Evolutionary conservation across 2,797 vertebrate genomes (phyloP).

Genomic region (Dipus sagitta): DNA sequence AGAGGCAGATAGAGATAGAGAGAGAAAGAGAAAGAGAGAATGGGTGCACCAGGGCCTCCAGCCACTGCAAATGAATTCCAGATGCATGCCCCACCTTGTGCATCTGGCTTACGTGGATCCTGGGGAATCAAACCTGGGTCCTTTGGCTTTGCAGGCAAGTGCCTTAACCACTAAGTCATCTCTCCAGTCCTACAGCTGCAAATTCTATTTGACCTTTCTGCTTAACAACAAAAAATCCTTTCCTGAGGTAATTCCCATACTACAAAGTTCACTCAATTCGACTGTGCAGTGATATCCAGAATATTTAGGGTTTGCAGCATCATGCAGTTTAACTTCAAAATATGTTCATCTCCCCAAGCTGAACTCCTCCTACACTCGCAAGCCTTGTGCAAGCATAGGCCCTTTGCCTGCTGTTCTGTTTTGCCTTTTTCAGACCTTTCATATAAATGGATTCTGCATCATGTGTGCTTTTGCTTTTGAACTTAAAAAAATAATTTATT

Average conservation of each 20-base stretch:
- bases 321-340: background rate
- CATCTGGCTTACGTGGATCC: too few relatives aligned
- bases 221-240: background rate
- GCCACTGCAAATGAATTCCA: too few relatives aligned
- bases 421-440: background rate
- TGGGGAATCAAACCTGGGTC: too few relatives aligned
- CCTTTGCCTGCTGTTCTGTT: background rate
- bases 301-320: background rate
- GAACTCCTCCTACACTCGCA: background rate
- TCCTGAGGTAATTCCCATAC: background rate
- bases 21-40: too few relatives aligned
- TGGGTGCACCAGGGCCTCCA: too few relatives aligned
- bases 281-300: background rate
- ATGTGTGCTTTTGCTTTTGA: background rate
- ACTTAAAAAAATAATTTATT: background rate
- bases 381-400: background rate
- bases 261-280: background rate
- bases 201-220: background rate
- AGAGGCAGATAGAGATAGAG: too few relatives aligned
- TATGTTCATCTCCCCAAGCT: background rate
- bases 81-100: too few relatives aligned
- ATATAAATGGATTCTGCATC: fast-evolving
- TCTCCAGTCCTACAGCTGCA: too few relatives aligned
- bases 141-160: too few relatives aligned
- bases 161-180: too few relatives aligned